A percentile compares a stretch with the other conserved stretches of the same genome.
Conservation (phyloP, 2,797 vertebrate species). For the Paratrypauchen microcephalus region DNA sequence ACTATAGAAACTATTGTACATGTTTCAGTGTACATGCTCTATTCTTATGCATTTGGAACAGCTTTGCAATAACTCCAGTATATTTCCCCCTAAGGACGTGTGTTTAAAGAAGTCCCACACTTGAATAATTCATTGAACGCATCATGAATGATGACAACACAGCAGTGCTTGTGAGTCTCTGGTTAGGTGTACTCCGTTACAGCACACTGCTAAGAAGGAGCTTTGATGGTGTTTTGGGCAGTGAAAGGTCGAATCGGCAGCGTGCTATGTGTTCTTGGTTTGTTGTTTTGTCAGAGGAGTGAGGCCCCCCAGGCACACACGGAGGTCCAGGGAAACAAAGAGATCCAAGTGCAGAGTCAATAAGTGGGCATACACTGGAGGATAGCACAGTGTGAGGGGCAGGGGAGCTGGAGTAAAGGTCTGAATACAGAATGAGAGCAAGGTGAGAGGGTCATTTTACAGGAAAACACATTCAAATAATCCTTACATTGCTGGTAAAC, state of each 20-base stretch:
- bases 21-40: not conserved
- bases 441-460: constrained; percentile 11
- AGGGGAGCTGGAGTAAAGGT: constrained; percentile 21
- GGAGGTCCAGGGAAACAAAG: constrained; percentile 55
- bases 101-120: not conserved
- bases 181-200: not conserved
- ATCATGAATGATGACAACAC: not conserved
- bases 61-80: not conserved
- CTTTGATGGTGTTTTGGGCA: constrained; percentile 17
- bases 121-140: constrained; percentile 1
- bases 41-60: not conserved
- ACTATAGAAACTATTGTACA: not conserved
- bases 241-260: constrained; percentile 47
- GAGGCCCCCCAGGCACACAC: constrained; percentile 41
- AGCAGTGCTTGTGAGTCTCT: not conserved
- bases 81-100: not conserved
- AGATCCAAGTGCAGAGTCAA: constrained; percentile 43
- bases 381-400: constrained; percentile 40
- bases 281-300: constrained; percentile 50
- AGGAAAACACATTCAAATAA: not conserved
- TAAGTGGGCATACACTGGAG: constrained; percentile 45
- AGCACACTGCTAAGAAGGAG: not conserved
- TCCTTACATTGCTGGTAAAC: not conserved
- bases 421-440: constrained; percentile 24
- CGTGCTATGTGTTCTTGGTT: constrained; percentile 35